These are phyloP conservation scores for Ormyrus pomaceus DNA, from an alignment of 2,888 invertebrate species.

Conservation along the genomic window DNA sequence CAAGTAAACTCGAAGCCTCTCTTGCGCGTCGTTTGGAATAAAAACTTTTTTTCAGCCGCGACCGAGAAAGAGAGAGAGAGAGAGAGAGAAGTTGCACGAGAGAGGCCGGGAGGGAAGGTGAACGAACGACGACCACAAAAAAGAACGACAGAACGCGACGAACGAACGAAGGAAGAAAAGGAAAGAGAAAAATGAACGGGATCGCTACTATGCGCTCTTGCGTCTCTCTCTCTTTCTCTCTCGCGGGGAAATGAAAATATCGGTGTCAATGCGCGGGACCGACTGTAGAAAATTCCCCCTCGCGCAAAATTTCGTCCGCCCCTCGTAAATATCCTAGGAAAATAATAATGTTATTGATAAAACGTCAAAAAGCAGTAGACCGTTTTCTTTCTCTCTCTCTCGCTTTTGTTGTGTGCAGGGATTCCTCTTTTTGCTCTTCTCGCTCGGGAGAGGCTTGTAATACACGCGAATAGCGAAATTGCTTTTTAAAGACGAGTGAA, in stretches of 20 bases:
- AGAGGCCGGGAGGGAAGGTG: background rate
- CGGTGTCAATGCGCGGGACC: conserved; percentile 39
- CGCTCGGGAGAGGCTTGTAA: background rate
- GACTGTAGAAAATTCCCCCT: conserved; percentile 33
- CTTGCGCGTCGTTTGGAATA: background rate
- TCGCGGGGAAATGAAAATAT: conserved; percentile 49
- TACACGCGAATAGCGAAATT: conserved; percentile 20
- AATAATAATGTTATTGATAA: conserved; percentile 40
- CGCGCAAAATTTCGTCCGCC: conserved; percentile 22
- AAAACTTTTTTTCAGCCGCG: conserved; percentile 27
- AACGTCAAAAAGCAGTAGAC: conserved; percentile 26
- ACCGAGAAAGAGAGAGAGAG: background rate
- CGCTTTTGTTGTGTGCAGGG: too few relatives aligned
- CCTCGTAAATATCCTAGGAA: conserved; percentile 36
- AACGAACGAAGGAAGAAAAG: background rate
- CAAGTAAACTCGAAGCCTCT: too few relatives aligned
- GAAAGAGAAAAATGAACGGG: conserved; percentile 22
- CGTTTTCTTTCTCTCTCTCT: too few relatives aligned
- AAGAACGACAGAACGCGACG: background rate
- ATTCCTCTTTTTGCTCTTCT: too few relatives aligned
- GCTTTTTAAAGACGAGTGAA: conserved; percentile 6
- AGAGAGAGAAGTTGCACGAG: too few relatives aligned
- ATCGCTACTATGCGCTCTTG: conserved; percentile 1
- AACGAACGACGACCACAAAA: conserved; percentile 21
- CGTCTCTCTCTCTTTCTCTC: too few relatives aligned